Evolutionary conservation across 2,797 vertebrate genomes (phyloP), one percentile per base, ranked within the genome.

Genomic region (Enteromius afrohamiltoni): DNA sequence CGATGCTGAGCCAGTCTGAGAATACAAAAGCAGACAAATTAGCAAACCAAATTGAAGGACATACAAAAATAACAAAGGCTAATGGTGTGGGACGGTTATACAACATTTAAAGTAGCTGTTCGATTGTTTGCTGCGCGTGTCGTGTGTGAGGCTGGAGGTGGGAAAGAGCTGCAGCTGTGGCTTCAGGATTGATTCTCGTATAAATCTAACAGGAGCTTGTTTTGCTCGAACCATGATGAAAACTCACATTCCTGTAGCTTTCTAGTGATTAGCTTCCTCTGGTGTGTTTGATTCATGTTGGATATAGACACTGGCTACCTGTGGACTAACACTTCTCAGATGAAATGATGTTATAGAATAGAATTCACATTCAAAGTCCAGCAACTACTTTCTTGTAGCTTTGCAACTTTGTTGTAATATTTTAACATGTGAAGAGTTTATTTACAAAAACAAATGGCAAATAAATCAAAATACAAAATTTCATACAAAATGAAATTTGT

Each of bases 51-150:
- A 83, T 78, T 11, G 19, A 77, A 53, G 37, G 17, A 6, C 53
- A 42, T 65, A 49, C 6, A 55, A 75, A 51, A 80, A 47, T 31
- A 79, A 85, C 78, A 71, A 79, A 79, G 76, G 47, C 68, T 85
- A 75, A 80, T 67, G 37, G 69, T 74, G 53, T 60, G 74, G 67
- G 73, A 53, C 6, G 49, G 51, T 77, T 82, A 77, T 64, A 23
- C 42, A 86, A 67, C 60, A 60, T 81, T 82, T 77, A 29, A 77
- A 83, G 40, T 34, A 70, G 49, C 26, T 70, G 55, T 13, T 40
- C 31, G 42, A 80, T 70, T 79, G 77, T 79, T 29, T 67, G 45
- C 21, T 0, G 21, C 23, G 37, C 19, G 29, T 51, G 45, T 51
- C 17, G 10, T 45, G 51, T 47, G 19, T 34, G 2, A 19, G 53